Evolutionary conservation across 2,888 invertebrate genomes (phyloP), one percentile per base, ranked within the genome.

Genomic region (Oligia fasciuncula): DNA sequence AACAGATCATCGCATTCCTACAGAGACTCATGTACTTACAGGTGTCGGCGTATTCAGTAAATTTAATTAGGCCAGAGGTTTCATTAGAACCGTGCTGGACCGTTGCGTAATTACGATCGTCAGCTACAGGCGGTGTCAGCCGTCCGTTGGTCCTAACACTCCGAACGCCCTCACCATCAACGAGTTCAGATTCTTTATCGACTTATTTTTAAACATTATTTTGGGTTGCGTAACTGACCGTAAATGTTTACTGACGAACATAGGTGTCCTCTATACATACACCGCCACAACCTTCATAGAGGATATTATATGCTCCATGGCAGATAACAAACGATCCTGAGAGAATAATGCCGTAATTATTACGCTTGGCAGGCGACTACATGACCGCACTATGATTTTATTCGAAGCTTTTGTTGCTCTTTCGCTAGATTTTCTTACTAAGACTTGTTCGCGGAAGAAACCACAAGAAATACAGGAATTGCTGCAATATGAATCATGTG

Each of bases 21-120:
- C 60, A 69, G 73, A 71, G 40, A 69, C 67, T 67, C 17, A 17
- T 63, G 40, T 79, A 73, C 78, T 65, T 46, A 67, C 71, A 78
- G 73, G 74, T 77, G 63, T 80, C 75, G 83, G 85, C 82, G 81
- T 75, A 89, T 89, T 88, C 90, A 90, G 90, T 88, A 87, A 93
- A 92, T 93, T 93, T 93, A 93, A 94, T 94, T 94, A 93, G 93
- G 86, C 88, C 85, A 86, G 81, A 86, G 90, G 91, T 92, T 94
- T 94, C 91, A 93, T 94, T 94, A 93, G 91, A 87, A 86, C 75
- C 79, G 88, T 86, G 90, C 86, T 87, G 89, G 89, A 86, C 85
- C 88, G 90, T 92, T 90, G 85, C 91, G 91, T 93, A 93, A 95
- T 93, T 93, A 90, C 90, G 88, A 91, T 93, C 93, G 92, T 94